Evolutionary conservation across 2,888 invertebrate genomes (phyloP).

Genomic region (Copidosoma aretas): DNA sequence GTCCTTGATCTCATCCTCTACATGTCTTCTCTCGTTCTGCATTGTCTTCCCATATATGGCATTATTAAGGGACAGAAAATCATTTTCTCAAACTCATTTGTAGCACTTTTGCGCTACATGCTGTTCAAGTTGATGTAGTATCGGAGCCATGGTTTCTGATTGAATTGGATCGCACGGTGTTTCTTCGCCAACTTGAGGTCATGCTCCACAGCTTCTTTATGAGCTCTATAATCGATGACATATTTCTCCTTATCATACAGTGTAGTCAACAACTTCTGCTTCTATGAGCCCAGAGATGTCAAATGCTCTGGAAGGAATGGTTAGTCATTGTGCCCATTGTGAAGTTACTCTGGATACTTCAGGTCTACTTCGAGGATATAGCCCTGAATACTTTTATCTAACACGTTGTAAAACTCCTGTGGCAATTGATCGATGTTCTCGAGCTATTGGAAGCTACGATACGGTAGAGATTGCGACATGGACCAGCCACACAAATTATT

Average conservation of each 20-base stretch:
- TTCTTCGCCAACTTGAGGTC: constrained; percentile 49
- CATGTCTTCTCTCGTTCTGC: constrained; percentile 53
- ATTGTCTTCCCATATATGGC: constrained; percentile 48
- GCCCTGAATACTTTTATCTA: not conserved
- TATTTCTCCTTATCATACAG: constrained; percentile 39
- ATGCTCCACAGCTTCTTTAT: constrained; percentile 47
- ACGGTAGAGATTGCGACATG: constrained; percentile 45
- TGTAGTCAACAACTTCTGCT: not conserved
- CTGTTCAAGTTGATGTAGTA: constrained; percentile 59
- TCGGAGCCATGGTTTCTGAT: constrained; percentile 56
- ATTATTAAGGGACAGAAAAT: constrained; percentile 54
- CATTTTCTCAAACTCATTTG: constrained; percentile 57
- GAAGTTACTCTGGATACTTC: constrained; percentile 40
- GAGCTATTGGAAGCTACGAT: not conserved
- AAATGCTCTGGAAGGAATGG: constrained; percentile 45
- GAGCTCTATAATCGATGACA: constrained; percentile 49
- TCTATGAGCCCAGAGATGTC: not conserved
- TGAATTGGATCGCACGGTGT: constrained; percentile 55
- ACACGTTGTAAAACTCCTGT: not conserved
- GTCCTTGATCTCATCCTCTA: constrained; percentile 51
- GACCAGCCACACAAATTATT: constrained; percentile 57
- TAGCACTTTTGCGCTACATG: constrained; percentile 50
- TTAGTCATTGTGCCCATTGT: constrained; percentile 52
- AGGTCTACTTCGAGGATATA: constrained; percentile 49
- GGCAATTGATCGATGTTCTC: not conserved